Conservation (phyloP, 1,140 invertebrate genomes). For the Sycophila sp. region DNA sequence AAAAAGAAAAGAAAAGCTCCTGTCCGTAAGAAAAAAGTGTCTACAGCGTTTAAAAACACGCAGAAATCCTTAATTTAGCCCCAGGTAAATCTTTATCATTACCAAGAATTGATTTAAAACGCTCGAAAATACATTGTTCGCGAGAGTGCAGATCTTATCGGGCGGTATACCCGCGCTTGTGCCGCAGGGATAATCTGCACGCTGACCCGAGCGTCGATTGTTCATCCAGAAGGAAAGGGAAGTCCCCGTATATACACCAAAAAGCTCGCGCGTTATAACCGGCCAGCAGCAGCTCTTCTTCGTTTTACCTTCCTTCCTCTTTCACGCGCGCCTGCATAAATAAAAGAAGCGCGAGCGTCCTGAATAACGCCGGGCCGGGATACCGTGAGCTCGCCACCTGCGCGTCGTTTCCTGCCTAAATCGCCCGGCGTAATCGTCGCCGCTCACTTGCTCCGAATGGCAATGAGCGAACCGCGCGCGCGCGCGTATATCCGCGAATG, state of each 20-base stretch:
- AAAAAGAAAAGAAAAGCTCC: no score
- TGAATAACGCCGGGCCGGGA: no score
- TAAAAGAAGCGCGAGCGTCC: constrained; percentile 1
- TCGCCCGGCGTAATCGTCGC: neutral
- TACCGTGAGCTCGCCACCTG: constrained; percentile 41
- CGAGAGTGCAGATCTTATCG: constrained; percentile 12
- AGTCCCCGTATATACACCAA: neutral
- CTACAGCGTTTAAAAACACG: no score
- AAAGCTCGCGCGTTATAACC: no score
- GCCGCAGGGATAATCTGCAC: neutral
- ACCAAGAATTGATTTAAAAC: constrained; percentile 12
- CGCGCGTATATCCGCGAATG: neutral
- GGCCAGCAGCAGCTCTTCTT: neutral
- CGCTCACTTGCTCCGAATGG: constrained; percentile 6
- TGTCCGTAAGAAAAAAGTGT: no score
- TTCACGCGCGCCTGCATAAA: constrained; percentile 35
- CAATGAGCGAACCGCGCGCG: neutral
- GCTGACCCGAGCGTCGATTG: neutral
- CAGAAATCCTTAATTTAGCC: no score
- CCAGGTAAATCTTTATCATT: constrained; percentile 5
- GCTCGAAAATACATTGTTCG: neutral
- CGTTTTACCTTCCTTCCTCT: constrained; percentile 18
- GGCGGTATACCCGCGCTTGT: neutral
- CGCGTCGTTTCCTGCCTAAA: constrained; percentile 31
- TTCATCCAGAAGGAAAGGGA: neutral